Conservation (phyloP, 2,888 invertebrate genomes). For the Oligia fasciuncula region DNA sequence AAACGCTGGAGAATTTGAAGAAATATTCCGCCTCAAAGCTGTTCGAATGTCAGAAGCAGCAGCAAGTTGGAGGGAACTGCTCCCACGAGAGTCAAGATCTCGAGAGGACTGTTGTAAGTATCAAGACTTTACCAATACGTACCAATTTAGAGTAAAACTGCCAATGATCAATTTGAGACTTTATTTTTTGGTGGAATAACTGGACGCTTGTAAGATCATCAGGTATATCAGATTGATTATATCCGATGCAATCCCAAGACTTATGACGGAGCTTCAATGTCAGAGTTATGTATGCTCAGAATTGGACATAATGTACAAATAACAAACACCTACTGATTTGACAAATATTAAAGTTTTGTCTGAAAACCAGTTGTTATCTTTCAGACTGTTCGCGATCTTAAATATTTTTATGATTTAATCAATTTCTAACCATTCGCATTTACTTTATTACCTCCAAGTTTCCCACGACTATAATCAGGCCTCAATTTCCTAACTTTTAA, state of each 20-base stretch:
- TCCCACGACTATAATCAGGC: not conserved
- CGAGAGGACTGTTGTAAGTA: constrained; percentile 86
- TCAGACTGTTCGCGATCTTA: not conserved
- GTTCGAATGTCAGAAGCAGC: constrained; percentile 88
- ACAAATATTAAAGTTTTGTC: not conserved
- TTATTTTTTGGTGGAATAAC: not conserved
- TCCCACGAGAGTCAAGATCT: constrained; percentile 88
- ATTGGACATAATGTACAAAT: not conserved
- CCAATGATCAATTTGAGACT: not conserved
- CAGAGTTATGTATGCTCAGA: not conserved
- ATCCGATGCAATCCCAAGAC: not conserved
- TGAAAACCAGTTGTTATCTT: not conserved
- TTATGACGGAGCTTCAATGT: not conserved
- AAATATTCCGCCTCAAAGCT: constrained; percentile 88
- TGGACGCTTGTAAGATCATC: not conserved
- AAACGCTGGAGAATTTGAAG: constrained; percentile 86
- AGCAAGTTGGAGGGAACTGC: constrained; percentile 88
- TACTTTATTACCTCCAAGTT: not conserved
- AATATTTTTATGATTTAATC: not conserved
- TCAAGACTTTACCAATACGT: not conserved
- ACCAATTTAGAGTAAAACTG: not conserved
- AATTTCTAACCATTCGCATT: not conserved
- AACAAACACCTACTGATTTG: not conserved
- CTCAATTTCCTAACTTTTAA: too few species aligned
- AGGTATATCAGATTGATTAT: not conserved